Base-by-base conservation (phyloP, 2,797 vertebrate species). In the Xyrichtys novacula region DNA sequence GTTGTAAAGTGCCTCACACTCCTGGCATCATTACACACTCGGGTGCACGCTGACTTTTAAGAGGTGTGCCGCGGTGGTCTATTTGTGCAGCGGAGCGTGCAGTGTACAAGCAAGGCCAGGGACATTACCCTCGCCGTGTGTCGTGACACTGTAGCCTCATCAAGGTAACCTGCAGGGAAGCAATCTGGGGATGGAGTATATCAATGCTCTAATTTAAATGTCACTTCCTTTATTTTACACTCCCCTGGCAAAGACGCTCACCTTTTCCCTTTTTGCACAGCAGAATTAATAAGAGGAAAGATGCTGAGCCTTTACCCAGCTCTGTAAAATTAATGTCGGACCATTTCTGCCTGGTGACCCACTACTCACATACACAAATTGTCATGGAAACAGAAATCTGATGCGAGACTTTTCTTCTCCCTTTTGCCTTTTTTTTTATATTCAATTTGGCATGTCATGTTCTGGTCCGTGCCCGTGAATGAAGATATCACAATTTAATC, bases 51-150 rank as follows among this genome's bases (percentile, higher is more conserved):
- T 65, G 85, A 69, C 77, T 84, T 91, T 90, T 87, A 88, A 90
- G 75, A 83, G 78, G 76, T 73, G 69, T 68, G 72, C 76, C 11
- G 53, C 9, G 67, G 84, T 80, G 84, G 82, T 88, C 91, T 86
- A 89, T 89, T 90, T 93, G 92, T 89, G 85, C 88, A 89, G 54
- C 62, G 48, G 87, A 90, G 82, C 88, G 5, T 91, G 85, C 40
- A 49, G 67, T 86, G 89, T 88, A 91, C 79, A 81, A 92, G 81
- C 86, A 85, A 89, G 90, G 87, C 89, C 85, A 65, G 80, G 79
- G 80, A 91, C 83, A 88, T 91, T 88, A 90, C 71, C 86, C 85
- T 85, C 54, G 40, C 83, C 76, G 87, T 75, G 82, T 86, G 88
- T 86, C 76, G 36, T 28, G 63, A 91, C 92, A 88, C 78, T 65